These are phyloP conservation scores for Xestia sexstrigata DNA, from an alignment of 2,888 invertebrate genomes.

Conservation along the genomic window DNA sequence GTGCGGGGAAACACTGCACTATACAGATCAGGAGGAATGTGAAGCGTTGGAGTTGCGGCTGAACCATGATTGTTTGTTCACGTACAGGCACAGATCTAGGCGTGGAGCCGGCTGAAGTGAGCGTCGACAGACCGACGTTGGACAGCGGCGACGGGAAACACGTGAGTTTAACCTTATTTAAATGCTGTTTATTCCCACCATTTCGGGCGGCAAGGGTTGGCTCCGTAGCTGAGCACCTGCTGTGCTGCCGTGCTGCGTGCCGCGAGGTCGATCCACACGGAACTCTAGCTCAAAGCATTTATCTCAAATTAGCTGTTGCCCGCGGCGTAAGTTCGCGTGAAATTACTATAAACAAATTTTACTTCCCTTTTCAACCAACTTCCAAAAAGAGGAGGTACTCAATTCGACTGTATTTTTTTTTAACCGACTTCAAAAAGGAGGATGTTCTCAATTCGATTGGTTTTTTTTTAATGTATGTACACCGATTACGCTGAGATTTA, in stretches of 20 bases:
- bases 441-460: too few relatives aligned
- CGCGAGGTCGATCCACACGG: not conserved
- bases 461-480: too few relatives aligned
- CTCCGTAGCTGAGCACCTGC: not conserved
- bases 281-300: too few relatives aligned
- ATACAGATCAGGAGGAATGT: not conserved
- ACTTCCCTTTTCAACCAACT: too few relatives aligned
- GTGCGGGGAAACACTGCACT: not conserved
- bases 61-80: not conserved
- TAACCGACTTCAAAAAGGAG: too few relatives aligned
- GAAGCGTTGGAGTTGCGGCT: not conserved
- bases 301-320: too few relatives aligned
- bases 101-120: slow-evolving; percentile 69
- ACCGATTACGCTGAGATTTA: too few relatives aligned
- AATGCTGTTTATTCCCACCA: not conserved
- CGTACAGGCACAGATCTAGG: slow-evolving; percentile 79
- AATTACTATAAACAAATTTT: too few relatives aligned
- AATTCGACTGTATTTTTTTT: too few relatives aligned
- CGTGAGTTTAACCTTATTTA: slow-evolving; percentile 62
- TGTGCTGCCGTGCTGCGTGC: not conserved
- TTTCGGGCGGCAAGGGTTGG: not conserved
- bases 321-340: too few relatives aligned
- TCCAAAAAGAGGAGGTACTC: too few relatives aligned
- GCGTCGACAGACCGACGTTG: slow-evolving; percentile 69
- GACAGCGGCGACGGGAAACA: slow-evolving; percentile 73